A percentile compares a stretch with the other conserved stretches of the same genome.
Conservation (phyloP, 2,797 vertebrate species). For the Amazona finschi region DNA sequence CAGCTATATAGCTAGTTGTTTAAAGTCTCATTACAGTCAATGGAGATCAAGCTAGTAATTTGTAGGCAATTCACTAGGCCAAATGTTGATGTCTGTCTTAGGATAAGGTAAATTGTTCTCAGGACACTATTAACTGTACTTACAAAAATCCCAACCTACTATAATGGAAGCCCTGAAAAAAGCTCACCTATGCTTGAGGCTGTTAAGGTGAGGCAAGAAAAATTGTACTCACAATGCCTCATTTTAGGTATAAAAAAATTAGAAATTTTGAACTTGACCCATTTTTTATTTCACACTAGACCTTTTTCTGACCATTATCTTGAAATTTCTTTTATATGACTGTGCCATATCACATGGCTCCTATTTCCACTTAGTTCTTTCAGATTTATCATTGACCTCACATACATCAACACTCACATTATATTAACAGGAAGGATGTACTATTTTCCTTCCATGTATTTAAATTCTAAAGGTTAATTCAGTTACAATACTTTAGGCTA, state of each 20-base stretch:
- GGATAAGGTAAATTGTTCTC: neutral
- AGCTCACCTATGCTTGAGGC: neutral
- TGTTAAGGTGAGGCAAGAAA: neutral
- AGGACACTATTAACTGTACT: neutral
- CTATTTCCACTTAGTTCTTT: neutral
- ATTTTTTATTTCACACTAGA: neutral
- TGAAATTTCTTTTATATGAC: neutral
- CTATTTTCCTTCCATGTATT: neutral
- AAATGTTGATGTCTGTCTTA: neutral
- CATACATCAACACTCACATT: neutral
- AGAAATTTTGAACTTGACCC: neutral
- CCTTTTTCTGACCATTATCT: neutral
- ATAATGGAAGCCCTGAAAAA: neutral
- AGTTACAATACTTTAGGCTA: neutral
- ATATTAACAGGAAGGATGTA: neutral
- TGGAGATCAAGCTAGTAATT: neutral
- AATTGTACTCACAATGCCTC: neutral
- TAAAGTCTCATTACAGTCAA: neutral
- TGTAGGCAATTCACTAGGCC: neutral
- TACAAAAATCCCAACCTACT: neutral
- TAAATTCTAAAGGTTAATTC: neutral
- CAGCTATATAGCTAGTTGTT: neutral
- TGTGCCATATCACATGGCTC: neutral
- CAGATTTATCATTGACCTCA: neutral
- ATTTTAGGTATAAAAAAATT: neutral